Conservation (phyloP, 2,113 vertebrate species). For the Blennius ocellaris region DNA sequence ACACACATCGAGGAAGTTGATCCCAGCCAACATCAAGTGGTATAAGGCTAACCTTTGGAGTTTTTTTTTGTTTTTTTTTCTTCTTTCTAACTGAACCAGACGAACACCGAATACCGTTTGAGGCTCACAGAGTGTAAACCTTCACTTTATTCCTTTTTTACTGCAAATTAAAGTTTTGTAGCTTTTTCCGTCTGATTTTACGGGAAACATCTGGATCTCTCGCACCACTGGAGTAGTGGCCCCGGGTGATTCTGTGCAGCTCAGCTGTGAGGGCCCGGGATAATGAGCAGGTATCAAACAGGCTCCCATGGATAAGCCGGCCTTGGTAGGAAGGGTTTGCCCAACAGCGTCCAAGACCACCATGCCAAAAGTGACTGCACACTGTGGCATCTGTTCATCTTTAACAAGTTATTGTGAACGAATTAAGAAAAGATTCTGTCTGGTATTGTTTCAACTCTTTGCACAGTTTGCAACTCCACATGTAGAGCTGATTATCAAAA, state of each 20-base stretch:
- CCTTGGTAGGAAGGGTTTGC: slow-evolving; percentile 42
- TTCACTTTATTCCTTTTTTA: slow-evolving; percentile 83
- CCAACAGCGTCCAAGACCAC: slow-evolving; percentile 59
- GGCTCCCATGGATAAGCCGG: slow-evolving; percentile 56
- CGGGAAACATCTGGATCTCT: slow-evolving; percentile 85
- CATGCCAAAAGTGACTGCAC: slow-evolving; percentile 47
- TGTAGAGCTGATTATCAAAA: not conserved
- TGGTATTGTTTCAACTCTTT: not conserved
- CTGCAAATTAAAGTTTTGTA: slow-evolving; percentile 87
- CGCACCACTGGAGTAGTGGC: slow-evolving; percentile 75
- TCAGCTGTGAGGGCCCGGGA: slow-evolving; percentile 74
- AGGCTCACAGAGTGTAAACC: slow-evolving; percentile 78
- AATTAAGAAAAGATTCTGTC: not conserved
- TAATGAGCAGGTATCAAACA: slow-evolving; percentile 84
- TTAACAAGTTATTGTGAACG: slow-evolving; percentile 3
- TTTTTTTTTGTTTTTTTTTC: slow-evolving; percentile 56
- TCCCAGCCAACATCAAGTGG: slow-evolving; percentile 36
- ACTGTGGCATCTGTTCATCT: slow-evolving; percentile 7
- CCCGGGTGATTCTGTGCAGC: slow-evolving; percentile 74
- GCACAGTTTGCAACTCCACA: not conserved
- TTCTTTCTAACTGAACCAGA: slow-evolving; percentile 37
- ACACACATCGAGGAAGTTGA: slow-evolving; percentile 16
- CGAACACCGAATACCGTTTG: slow-evolving; percentile 70
- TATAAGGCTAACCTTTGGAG: slow-evolving; percentile 52
- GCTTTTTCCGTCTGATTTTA: slow-evolving; percentile 88